phyloP scores from a whole-genome alignment of 2,113 vertebrate species.

The Sturnus vulgaris region DNA sequence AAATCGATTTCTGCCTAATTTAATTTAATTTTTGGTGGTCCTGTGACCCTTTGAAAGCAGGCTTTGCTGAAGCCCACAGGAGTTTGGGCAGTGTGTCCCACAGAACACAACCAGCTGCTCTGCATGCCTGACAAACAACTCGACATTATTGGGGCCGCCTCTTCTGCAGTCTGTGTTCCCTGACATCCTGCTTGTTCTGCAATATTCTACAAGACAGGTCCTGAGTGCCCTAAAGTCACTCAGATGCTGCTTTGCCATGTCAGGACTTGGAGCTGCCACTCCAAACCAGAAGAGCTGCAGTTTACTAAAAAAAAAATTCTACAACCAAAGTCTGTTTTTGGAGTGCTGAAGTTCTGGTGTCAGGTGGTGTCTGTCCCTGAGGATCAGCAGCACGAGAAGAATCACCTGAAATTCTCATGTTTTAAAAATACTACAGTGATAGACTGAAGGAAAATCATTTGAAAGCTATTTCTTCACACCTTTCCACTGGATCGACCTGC shows the following conservation, averaged over 20 bases:
- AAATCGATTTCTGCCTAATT: background rate
- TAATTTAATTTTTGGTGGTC: background rate
- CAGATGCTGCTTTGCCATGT: background rate
- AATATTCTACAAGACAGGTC: background rate
- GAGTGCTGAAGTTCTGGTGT: background rate
- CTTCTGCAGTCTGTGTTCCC: background rate
- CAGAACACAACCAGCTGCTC: background rate
- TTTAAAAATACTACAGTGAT: background rate
- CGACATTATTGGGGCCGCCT: background rate
- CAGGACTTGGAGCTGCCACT: background rate
- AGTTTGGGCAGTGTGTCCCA: background rate
- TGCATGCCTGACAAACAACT: background rate
- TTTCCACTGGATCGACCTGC: background rate
- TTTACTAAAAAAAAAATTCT: background rate
- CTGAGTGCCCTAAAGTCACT: background rate
- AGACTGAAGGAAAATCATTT: background rate
- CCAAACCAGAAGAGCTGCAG: background rate
- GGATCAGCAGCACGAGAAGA: background rate
- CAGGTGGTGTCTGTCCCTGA: background rate
- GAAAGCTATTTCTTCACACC: background rate
- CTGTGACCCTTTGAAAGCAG: background rate
- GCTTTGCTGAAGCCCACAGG: background rate
- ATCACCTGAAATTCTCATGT: background rate
- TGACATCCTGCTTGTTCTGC: background rate
- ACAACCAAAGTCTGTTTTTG: background rate